phyloP scores from a whole-genome alignment of 2,797 vertebrate genomes.

The Danio tinwini region DNA sequence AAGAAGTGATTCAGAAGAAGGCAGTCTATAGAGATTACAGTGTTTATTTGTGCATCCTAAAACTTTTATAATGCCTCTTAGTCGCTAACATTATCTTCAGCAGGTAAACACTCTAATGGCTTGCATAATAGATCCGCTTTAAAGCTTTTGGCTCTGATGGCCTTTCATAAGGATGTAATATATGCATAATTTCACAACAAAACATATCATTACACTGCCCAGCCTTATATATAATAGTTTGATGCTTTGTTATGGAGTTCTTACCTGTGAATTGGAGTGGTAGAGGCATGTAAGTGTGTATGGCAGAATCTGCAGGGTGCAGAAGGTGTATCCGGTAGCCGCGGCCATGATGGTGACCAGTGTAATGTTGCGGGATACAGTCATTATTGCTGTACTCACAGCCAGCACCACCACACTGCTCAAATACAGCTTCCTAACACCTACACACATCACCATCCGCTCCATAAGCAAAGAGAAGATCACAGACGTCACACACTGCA shows the following conservation, averaged over 20 bases:
- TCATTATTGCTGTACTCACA: constrained; percentile 77
- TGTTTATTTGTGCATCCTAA: too few species aligned
- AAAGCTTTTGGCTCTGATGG: too few species aligned
- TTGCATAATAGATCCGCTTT: too few species aligned
- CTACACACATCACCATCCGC: constrained; percentile 79
- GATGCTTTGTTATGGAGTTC: not conserved
- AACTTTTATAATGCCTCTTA: too few species aligned
- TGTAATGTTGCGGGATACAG: constrained; percentile 76
- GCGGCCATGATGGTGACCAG: constrained; percentile 82
- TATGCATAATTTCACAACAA: too few species aligned
- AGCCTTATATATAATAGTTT: not conserved
- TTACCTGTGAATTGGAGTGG: constrained; percentile 84
- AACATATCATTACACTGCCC: too few species aligned
- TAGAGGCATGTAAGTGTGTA: constrained; percentile 87
- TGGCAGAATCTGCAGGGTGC: constrained; percentile 84
- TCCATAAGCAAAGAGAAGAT: constrained; percentile 85
- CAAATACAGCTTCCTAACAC: constrained; percentile 79
- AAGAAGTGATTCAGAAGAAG: too few species aligned
- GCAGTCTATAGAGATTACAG: too few species aligned
- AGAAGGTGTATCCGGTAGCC: constrained; percentile 84
- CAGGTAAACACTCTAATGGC: too few species aligned
- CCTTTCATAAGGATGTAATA: too few species aligned
- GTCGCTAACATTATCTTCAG: too few species aligned
- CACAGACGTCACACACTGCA: constrained; percentile 84
- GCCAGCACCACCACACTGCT: constrained; percentile 82